Evolutionary conservation across 2,113 vertebrate species (phyloP).

Genomic region (Eupsittula cactorum): DNA sequence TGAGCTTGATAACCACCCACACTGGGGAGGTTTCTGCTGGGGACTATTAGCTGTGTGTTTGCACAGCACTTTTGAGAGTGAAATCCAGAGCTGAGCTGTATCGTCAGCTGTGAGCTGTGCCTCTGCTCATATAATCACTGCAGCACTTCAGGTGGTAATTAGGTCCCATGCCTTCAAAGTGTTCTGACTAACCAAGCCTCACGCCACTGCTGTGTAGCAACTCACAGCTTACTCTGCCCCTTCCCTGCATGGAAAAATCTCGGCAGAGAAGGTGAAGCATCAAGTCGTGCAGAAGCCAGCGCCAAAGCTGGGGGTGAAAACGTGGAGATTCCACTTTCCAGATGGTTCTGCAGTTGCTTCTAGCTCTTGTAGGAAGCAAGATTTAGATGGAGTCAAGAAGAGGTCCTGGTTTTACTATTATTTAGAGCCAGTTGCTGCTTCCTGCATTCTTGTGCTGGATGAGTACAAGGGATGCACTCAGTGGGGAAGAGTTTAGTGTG

Average conservation of each 20-base stretch:
- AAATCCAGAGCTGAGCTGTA: not conserved
- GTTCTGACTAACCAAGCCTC: slow-evolving; percentile 8
- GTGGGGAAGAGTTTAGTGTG: no score
- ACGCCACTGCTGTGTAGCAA: not conserved
- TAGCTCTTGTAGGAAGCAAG: not conserved
- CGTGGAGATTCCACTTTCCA: not conserved
- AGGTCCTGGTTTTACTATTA: not conserved
- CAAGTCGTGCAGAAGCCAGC: not conserved
- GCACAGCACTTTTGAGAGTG: not conserved
- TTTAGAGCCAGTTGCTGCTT: not conserved
- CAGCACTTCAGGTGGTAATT: not conserved
- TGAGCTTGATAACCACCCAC: not conserved
- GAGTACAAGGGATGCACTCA: not conserved
- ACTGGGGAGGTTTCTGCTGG: not conserved
- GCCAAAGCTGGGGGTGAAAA: not conserved
- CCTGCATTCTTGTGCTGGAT: not conserved
- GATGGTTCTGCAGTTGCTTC: not conserved
- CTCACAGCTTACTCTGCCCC: not conserved
- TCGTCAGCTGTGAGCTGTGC: not conserved
- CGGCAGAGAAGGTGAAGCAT: not conserved
- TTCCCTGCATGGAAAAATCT: not conserved
- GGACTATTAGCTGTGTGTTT: not conserved
- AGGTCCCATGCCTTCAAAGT: not conserved
- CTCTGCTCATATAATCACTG: not conserved
- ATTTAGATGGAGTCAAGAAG: not conserved